Conservation (phyloP, 1,140 invertebrate species). For the Drosophila sproati region DNA sequence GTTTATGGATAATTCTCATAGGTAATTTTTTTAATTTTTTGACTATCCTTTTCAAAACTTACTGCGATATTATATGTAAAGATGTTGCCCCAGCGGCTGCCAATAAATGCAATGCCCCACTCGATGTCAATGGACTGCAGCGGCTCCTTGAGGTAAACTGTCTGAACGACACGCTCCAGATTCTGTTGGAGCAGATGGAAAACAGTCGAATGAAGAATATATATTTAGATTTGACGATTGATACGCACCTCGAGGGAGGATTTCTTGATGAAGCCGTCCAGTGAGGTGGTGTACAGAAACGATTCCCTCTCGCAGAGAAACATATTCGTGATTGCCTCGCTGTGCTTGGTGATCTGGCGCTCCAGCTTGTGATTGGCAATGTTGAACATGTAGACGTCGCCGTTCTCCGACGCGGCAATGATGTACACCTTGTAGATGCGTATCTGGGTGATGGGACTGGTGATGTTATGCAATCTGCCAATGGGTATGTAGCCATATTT, state of each 20-base stretch:
- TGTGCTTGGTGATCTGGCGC: slow-evolving; percentile 83
- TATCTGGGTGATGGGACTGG: slow-evolving; percentile 72
- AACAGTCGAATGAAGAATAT: background rate
- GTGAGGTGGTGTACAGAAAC: slow-evolving; percentile 70
- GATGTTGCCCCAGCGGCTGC: slow-evolving; percentile 77
- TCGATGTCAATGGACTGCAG: slow-evolving; percentile 75
- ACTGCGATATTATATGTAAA: slow-evolving; percentile 72
- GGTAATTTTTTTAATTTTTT: too few relatives aligned
- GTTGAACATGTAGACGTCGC: slow-evolving; percentile 86
- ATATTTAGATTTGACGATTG: too few relatives aligned
- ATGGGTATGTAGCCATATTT: slow-evolving; percentile 35
- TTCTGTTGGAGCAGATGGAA: slow-evolving; percentile 48
- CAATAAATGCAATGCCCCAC: slow-evolving; percentile 74
- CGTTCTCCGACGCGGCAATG: slow-evolving; percentile 86
- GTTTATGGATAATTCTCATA: too few relatives aligned
- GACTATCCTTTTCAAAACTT: slow-evolving; percentile 35
- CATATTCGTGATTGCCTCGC: slow-evolving; percentile 80
- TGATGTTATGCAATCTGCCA: slow-evolving; percentile 54
- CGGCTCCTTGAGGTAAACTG: slow-evolving; percentile 75
- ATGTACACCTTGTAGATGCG: slow-evolving; percentile 57
- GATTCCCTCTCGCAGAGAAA: slow-evolving; percentile 56
- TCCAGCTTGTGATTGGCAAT: slow-evolving; percentile 84
- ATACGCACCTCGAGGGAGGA: slow-evolving; percentile 65
- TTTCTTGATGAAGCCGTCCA: slow-evolving; percentile 80
- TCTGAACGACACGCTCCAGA: slow-evolving; percentile 63